phyloP scores from a whole-genome alignment of 2,797 vertebrate species.

The Arnoldichthys spilopterus region DNA sequence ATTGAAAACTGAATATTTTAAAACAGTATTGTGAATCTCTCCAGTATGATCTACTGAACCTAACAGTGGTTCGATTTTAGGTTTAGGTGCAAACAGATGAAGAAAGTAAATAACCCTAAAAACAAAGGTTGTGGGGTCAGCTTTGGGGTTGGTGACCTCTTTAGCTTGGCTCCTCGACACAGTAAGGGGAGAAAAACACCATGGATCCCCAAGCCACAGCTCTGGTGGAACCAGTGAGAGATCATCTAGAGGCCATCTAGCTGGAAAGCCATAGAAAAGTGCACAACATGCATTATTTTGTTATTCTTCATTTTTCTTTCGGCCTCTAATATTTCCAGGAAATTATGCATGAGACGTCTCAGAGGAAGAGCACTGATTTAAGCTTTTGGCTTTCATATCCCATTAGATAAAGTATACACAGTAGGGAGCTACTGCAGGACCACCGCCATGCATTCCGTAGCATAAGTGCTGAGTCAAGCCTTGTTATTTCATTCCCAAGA shows the following conservation, averaged over 20 bases:
- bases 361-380: neutral
- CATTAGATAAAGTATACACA: neutral
- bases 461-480: neutral
- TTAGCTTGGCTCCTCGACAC: constrained; percentile 91
- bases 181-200: constrained; percentile 93
- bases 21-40: too few relatives aligned
- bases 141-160: constrained; percentile 85
- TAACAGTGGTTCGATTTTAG: too few relatives aligned
- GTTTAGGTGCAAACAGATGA: neutral
- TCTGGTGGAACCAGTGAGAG: constrained; percentile 93
- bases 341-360: neutral
- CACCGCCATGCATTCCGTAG: neutral
- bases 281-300: neutral
- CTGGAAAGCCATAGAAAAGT: constrained; percentile 88
- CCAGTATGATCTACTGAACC: too few relatives aligned
- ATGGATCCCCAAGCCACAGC: constrained; percentile 89
- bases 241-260: constrained; percentile 92
- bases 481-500: neutral
- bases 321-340: neutral
- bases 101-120: neutral
- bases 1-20: too few relatives aligned
- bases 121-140: too few relatives aligned
- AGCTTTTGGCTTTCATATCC: neutral
- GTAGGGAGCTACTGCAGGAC: neutral
- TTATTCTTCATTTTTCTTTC: neutral